Evolutionary conservation across 2,888 invertebrate species (phyloP).

Genomic region (Leucophenga montana): DNA sequence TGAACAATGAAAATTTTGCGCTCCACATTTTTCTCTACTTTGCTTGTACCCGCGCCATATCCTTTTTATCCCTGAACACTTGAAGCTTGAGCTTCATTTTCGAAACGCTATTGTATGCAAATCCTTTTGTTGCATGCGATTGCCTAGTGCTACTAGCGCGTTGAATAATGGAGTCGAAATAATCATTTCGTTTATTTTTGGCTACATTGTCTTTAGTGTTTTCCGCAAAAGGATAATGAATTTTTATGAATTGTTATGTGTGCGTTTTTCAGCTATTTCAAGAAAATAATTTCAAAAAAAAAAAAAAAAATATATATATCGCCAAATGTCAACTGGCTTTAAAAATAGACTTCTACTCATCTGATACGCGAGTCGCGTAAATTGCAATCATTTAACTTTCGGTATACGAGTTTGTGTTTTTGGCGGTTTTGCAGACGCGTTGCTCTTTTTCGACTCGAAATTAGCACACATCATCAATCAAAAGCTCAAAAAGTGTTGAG

Average conservation of each 20-base stretch:
- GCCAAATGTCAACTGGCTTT: neutral
- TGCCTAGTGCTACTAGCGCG: neutral
- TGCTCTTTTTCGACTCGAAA: conserved; percentile 4
- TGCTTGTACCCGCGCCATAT: neutral
- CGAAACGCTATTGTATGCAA: neutral
- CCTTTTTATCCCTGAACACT: neutral
- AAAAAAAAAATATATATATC: neutral
- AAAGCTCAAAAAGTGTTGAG: conserved; percentile 39
- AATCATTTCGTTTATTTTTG: conserved; percentile 24
- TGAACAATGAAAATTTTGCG: neutral
- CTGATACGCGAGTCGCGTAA: neutral
- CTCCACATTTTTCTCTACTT: neutral
- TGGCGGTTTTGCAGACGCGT: too few relatives aligned
- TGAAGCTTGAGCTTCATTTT: neutral
- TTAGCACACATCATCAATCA: conserved; percentile 34
- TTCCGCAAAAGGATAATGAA: conserved; percentile 9
- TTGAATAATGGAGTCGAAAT: conserved; percentile 18
- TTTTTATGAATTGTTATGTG: conserved; percentile 5
- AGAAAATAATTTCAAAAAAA: too few relatives aligned
- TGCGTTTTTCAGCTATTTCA: neutral
- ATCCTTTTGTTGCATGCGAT: conserved; percentile 18
- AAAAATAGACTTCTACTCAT: neutral
- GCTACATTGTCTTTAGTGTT: neutral
- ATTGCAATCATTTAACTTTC: conserved; percentile 14
- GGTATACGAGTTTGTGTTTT: neutral